Evolutionary conservation across 2,113 vertebrate genomes (phyloP).

Genomic region (Mobula hypostoma): DNA sequence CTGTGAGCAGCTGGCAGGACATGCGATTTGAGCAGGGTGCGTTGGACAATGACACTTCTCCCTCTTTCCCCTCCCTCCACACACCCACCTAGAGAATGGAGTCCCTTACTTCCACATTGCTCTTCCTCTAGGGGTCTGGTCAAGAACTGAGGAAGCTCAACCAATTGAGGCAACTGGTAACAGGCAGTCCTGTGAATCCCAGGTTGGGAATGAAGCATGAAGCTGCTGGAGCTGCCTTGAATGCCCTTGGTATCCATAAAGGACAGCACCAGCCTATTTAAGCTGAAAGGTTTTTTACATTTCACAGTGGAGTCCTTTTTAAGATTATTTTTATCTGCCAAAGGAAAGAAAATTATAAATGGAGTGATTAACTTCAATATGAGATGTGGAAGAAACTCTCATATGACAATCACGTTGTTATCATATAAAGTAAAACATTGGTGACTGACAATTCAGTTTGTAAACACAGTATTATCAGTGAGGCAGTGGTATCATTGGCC

Average conservation of each 20-base stretch:
- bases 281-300: background rate
- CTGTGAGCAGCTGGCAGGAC: conserved; percentile 37
- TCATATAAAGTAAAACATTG: conserved; percentile 13
- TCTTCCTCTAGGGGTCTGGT: conserved; percentile 30
- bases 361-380: background rate
- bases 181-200: conserved; percentile 14
- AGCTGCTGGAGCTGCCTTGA: conserved; percentile 4
- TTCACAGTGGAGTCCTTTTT: background rate
- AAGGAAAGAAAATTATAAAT: background rate
- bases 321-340: background rate
- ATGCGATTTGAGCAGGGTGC: conserved; percentile 37
- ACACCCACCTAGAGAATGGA: conserved; percentile 16
- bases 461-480: conserved; percentile 5
- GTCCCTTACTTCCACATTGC: background rate
- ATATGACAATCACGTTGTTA: background rate
- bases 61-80: conserved; percentile 26
- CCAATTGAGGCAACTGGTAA: conserved; percentile 27
- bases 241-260: background rate
- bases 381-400: background rate
- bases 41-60: conserved; percentile 36
- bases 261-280: background rate
- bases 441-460: background rate
- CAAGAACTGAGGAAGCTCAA: conserved; percentile 28
- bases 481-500: background rate
- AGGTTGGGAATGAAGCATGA: conserved; percentile 17